Conservation (phyloP, 2,113 vertebrate genomes). For the Ifrita kowaldi region DNA sequence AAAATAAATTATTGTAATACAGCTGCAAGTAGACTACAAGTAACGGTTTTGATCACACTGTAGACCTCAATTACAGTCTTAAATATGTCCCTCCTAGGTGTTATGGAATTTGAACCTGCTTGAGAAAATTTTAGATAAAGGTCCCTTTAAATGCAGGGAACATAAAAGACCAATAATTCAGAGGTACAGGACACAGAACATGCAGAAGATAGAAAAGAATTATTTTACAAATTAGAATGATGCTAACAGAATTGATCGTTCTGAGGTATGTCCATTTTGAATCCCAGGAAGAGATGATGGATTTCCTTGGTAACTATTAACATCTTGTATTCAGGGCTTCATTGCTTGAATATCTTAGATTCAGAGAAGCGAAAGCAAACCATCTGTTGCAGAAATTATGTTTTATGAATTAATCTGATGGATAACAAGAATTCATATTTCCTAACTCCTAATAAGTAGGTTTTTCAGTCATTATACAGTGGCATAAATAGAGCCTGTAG, state of each 20-base stretch:
- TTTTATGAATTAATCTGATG: not conserved
- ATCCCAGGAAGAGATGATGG: not conserved
- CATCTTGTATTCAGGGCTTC: not conserved
- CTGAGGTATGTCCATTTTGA: not conserved
- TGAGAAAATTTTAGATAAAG: slow-evolving; percentile 9
- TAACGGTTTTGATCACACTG: not conserved
- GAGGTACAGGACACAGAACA: not conserved
- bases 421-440: slow-evolving; percentile 11
- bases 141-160: slow-evolving; percentile 1
- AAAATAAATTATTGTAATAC: not conserved
- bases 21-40: not conserved
- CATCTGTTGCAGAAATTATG: not conserved
- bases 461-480: slow-evolving; percentile 44
- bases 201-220: not conserved
- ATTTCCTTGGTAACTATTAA: not conserved
- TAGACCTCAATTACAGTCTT: not conserved
- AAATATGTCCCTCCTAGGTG: not conserved
- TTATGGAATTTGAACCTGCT: not conserved
- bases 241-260: not conserved
- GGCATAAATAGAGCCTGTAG: not conserved
- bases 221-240: not conserved
- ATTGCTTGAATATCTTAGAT: not conserved
- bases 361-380: not conserved
- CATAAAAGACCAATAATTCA: not conserved
- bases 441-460: not conserved